Base-by-base conservation (phyloP, 2,797 vertebrate species). In the Sebastes itinus region DNA sequence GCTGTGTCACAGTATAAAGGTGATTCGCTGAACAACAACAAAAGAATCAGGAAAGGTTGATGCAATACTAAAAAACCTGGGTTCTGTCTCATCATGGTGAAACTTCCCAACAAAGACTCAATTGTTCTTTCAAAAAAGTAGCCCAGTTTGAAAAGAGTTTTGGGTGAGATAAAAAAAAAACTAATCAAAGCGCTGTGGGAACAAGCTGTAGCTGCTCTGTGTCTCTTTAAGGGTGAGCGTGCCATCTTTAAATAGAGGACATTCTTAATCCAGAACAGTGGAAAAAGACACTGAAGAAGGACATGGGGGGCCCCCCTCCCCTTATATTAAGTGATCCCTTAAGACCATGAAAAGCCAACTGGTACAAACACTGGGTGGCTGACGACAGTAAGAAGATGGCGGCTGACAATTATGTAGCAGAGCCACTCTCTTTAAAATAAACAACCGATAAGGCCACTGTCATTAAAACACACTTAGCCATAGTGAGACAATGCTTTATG, bases 391-490 rank as follows among this genome's bases (percentile, higher is more conserved):
- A 82, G 27, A 75, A 84, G 83, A 90, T 63, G 75, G 72, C 4
- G 12, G 32, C 13, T 86, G 82, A 83, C 78, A 71, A 77, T 80
- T 72, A 68, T 33, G 20, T 18, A 77, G 80, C 32, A 28, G 58
- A 83, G 35, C 54, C 85, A 69, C 85, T 84, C 78, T 77, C 80
- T 61, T 61, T 72, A 77, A 82, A 71, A 80, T 89, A 91, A 93
- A 90, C 87, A 87, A 25, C 14, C 56, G 69, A 71, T 85, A 82
- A 92, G 80, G 52, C 80, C 75, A 84, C 60, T 32, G 61, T 81
- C 86, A 88, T 85, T 92, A 90, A 84, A 89, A 63, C 58, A 72
- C 88, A 89, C 88, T 92, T 74, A 85, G 72, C 63, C 60, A 25
- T 0, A 64, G 78, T 79, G 80, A 77, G 71, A 75, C 62, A 60